Evolutionary conservation across 2,888 invertebrate genomes (phyloP), one percentile per base, ranked within the genome.

Genomic region (Shargacucullia verbasci): DNA sequence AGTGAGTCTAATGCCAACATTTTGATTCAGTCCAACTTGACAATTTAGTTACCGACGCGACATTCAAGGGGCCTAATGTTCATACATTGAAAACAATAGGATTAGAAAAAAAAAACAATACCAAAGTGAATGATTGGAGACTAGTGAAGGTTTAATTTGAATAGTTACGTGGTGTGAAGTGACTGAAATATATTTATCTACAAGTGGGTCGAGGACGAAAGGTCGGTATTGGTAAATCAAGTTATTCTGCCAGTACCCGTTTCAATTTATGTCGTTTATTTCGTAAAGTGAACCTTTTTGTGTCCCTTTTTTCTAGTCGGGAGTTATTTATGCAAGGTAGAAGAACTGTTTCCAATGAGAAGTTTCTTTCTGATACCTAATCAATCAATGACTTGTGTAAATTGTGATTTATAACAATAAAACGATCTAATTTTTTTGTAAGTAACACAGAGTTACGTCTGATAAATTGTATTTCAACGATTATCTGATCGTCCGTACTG

Each of bases 21-120:
- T 85, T 87, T 84, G 86, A 89, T 87, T 86, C 88, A 85, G 85
- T 82, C 79, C 86, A 82, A 85, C 86, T 86, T 87, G 86, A 87
- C 89, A 85, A 88, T 89, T 90, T 83, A 92, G 92, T 91, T 81
- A 81, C 75, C 80, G 79, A 79, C 81, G 80, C 84, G 84, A 80
- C 83, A 82, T 85, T 82, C 84, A 80, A 73, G 72, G 70, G 72
- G 61, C 50, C 62, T 59, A 64, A 70, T 72, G 77, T 64, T 45
- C 64, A 66, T 70, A 48, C 54, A 56, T 65, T 68, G 72, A 78
- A 70, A 71, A 3, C 4, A n/a, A n/a, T n/a, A n/a, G n/a, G n/a
- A n/a, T 70, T 71, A 80, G 44, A 68, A 67, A 57, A 53, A 63
- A 61, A 73, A 44, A 31, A 34, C 15, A 46, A 37, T 10, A 37